Percentiles rank a stretch among this genome's conserved stretches.
Evolutionary conservation across 2,888 invertebrate genomes (phyloP).

Genomic region (Eugnorisma glareosa): DNA sequence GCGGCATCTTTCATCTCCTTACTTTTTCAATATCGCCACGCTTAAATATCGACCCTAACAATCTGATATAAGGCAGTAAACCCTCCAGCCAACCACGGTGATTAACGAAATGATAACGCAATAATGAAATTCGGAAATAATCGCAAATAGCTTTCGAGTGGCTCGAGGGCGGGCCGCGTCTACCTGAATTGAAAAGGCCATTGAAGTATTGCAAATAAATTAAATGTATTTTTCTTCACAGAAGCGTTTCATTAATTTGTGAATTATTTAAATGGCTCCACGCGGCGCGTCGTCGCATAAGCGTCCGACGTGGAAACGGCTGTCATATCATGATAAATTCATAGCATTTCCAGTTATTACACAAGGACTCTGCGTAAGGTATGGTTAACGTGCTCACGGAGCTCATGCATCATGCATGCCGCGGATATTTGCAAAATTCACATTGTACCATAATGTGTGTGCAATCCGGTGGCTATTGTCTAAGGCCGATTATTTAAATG

Average conservation of each 20-base stretch:
- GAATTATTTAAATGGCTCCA: slow-evolving; percentile 62
- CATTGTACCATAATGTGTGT: slow-evolving; percentile 70
- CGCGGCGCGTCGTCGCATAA: slow-evolving; percentile 43
- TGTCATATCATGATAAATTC: slow-evolving; percentile 72
- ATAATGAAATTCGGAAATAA: slow-evolving; percentile 89
- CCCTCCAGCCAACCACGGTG: slow-evolving; percentile 60
- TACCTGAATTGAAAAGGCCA: slow-evolving; percentile 81
- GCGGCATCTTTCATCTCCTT: slow-evolving; percentile 89
- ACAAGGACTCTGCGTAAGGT: slow-evolving; percentile 67
- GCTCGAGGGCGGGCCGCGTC: slow-evolving; percentile 76
- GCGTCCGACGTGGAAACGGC: slow-evolving; percentile 55
- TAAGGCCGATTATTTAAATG: slow-evolving; percentile 84
- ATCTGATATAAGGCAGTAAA: slow-evolving; percentile 65
- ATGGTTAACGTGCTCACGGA: slow-evolving; percentile 72
- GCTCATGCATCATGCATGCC: slow-evolving; percentile 75
- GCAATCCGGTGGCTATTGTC: slow-evolving; percentile 81
- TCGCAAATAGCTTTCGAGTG: slow-evolving; percentile 86
- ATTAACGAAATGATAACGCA: slow-evolving; percentile 87
- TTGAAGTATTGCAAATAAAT: slow-evolving; percentile 77
- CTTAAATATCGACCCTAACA: slow-evolving; percentile 73
- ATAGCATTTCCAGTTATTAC: slow-evolving; percentile 72
- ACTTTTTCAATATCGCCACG: slow-evolving; percentile 63
- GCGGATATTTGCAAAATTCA: slow-evolving; percentile 78
- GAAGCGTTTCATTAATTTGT: slow-evolving; percentile 64
- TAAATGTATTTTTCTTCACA: slow-evolving; percentile 66